These are phyloP conservation scores for Caenorhabditis brenneri DNA, from an alignment of 1,140 invertebrate genomes.

Conservation along the genomic window DNA sequence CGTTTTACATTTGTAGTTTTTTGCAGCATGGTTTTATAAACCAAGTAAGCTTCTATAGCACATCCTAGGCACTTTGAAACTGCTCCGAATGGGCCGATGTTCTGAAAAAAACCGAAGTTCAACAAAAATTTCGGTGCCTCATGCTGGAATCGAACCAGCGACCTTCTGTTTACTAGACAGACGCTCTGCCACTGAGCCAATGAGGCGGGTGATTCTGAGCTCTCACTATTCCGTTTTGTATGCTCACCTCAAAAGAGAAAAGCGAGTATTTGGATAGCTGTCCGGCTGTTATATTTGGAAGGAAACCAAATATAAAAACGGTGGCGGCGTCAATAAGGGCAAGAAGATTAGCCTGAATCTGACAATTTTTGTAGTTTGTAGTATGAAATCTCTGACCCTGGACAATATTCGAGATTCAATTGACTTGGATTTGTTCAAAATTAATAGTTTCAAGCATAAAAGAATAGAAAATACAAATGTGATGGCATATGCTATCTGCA, in stretches of 20 bases:
- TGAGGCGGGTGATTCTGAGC: no score
- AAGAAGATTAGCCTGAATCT: no score
- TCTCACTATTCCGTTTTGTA: background rate
- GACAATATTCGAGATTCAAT: background rate
- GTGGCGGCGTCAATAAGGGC: no score
- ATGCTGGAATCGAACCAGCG: conserved; percentile 65
- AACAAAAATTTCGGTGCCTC: conserved; percentile 49
- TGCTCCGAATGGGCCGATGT: background rate
- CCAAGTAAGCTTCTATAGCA: conserved; percentile 14
- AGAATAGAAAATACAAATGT: background rate
- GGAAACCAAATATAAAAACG: no score
- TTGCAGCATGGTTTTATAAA: no score
- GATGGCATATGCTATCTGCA: background rate
- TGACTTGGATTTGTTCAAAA: background rate
- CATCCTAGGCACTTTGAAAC: background rate
- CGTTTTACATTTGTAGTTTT: no score
- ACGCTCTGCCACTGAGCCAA: conserved; percentile 64
- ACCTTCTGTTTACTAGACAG: conserved; percentile 63
- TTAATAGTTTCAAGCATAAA: background rate
- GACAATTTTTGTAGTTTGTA: background rate
- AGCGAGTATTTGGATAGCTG: no score
- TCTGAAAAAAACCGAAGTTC: background rate
- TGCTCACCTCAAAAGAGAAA: no score
- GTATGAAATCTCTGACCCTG: background rate
- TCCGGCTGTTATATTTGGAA: no score